Base-by-base conservation (phyloP, 2,113 vertebrate genomes). In the Scortum barcoo region DNA sequence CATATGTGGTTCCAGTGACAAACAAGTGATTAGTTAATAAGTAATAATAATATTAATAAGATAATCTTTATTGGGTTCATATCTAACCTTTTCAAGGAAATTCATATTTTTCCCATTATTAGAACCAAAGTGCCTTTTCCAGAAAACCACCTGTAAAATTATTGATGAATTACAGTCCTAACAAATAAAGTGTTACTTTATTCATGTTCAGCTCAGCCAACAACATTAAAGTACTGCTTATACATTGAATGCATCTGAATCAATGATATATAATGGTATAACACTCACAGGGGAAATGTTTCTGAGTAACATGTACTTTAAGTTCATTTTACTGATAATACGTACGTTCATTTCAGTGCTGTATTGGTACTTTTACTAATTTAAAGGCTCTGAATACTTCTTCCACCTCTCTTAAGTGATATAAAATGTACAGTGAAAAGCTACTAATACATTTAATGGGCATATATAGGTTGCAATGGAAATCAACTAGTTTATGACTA, bases 401-500 rank as follows among this genome's bases (percentile, higher is more conserved):
- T 46, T 44, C 62, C 40, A 65, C 3, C 16, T 30, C 44, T 33
- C 5, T 26, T 28, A 2, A 57, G 7, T 30, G 28, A 46, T 26
- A 17, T 26, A 6, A 28, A 48, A 20, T 4, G 19, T 22, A n/a
- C 46, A n/a, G 11, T 19, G 51, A 6, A 19, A 28, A 42, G 57
- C 36, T 57, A 2, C 13, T 73, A 4, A 48, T 24, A n/a, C 3
- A 10, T 4, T 48, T 0, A 48, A 61, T 36, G 5, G 48, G 0
- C 22, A 11, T 8, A 11, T 8, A 9, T 17, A 22, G n/a, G 53
- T 50, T 63, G 30, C 36, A 16, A 6, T 57, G 74, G 30, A 88
- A 76, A 69, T 70, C 1, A 72, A 81, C 61, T 13, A 72, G 67
- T 17, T 30, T 33, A 1, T 86, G 54, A 76, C 1, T 16, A 22